These are phyloP conservation scores for Perca schrenkii DNA, from an alignment of 2,113 vertebrate genomes.

Conservation along the genomic window DNA sequence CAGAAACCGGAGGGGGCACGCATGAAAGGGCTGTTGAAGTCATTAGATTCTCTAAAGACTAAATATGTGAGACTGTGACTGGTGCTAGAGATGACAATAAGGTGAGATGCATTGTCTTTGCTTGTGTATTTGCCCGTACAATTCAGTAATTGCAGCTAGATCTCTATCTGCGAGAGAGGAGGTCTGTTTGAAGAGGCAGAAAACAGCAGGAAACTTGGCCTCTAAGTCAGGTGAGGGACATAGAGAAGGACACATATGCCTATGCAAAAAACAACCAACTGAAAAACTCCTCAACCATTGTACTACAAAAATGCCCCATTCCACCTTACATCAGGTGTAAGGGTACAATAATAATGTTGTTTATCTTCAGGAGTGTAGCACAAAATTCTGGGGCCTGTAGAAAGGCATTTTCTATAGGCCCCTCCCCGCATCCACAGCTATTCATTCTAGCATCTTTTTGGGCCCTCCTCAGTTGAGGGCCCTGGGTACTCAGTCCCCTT, in stretches of 20 bases:
- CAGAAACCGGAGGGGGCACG: conserved; percentile 48
- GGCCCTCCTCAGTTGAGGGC: too few species aligned
- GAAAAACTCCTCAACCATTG: background rate
- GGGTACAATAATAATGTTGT: background rate
- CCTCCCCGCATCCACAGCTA: too few species aligned
- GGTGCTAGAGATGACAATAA: conserved; percentile 10
- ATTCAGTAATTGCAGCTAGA: background rate
- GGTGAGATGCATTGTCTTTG: conserved; percentile 14
- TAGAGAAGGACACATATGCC: conserved; percentile 15
- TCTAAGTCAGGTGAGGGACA: conserved; percentile 2
- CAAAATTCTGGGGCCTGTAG: too few species aligned
- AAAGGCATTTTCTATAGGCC: too few species aligned
- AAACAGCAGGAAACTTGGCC: background rate
- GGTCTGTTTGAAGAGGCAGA: conserved; percentile 23
- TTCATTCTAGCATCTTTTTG: too few species aligned
- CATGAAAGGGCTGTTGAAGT: conserved; percentile 50
- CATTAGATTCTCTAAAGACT: conserved; percentile 38
- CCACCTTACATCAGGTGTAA: background rate
- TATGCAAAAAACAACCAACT: background rate
- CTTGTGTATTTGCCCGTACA: background rate
- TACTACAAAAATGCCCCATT: background rate
- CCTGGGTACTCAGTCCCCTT: too few species aligned
- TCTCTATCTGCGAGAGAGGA: background rate
- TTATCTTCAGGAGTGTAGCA: too few species aligned
- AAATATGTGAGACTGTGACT: conserved; percentile 23